Base-by-base conservation (phyloP, 2,888 invertebrate species). In the Dicyrtomina minuta region DNA sequence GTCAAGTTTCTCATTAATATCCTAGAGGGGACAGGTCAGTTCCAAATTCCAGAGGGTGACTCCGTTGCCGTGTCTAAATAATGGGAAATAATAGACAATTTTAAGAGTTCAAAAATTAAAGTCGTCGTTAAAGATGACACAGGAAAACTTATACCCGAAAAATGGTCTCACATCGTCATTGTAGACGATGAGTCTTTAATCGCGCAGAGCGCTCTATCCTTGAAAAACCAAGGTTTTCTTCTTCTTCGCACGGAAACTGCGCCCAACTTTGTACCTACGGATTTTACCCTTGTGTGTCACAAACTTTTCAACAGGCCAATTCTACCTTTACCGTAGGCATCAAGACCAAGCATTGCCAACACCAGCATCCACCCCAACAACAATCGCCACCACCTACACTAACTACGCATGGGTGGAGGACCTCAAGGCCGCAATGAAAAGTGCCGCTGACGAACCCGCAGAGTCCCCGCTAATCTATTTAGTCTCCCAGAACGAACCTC, bases 1-100 rank as follows among this genome's bases (percentile, higher is more conserved):
- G 88, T 92, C 49, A 90, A 90, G 79, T 92, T 94, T 81, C 84
- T 90, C 22, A 85, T 94, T 49, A 91, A 89, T 81, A 88, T 94
- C 76, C 89, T 93, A 77, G 90, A 90, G 79, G 90, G 90, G 59
- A 87, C 88, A 33, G 90, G 93, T 22, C 77, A 80, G 43, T 83
- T 83, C 80, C 81, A 83, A 72, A 81, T 84, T 17, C 76, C 78
- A 17, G 83, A 83, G 74, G 79, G 79, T 44, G 81, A 79, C 2
- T 75, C 76, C 12, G 72, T 82, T 24, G 80, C 81, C 3, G 81
- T 80, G 15, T 81, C 80, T 75, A 83, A 83, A n/a, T 75, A 83
- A 33, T 81, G 85, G 17, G 39, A 78, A 2, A 76, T 78, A 24
- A 80, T 82, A 2, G 80, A 81, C 64, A 68, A n/a, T 15, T 39